A percentile compares a stretch with the other conserved stretches of the same genome.
Conservation (phyloP, 2,113 vertebrate genomes). For the Hucho hucho region DNA sequence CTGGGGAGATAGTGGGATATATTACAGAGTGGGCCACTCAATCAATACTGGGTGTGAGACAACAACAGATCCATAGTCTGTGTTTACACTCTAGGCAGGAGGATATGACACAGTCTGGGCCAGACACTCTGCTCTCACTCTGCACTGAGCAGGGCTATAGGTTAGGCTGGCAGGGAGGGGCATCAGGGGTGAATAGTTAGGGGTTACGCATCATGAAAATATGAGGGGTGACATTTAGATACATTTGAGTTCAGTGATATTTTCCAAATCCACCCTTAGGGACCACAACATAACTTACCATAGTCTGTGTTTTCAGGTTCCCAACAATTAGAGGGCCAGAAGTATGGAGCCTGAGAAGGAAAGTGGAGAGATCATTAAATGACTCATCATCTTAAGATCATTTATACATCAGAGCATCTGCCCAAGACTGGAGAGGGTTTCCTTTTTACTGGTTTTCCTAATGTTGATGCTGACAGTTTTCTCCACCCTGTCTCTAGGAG, state of each 20-base stretch:
- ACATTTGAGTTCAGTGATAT: no score
- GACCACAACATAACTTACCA: conserved; percentile 74
- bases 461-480: no score
- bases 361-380: background rate
- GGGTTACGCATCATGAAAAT: no score
- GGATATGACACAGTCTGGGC: conserved; percentile 1
- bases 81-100: conserved; percentile 19
- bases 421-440: no score
- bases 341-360: conserved; percentile 88
- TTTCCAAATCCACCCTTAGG: no score
- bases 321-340: conserved; percentile 98
- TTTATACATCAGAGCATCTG: background rate
- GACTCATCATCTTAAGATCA: background rate
- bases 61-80: conserved; percentile 38
- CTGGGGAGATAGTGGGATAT: background rate
- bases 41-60: conserved; percentile 44
- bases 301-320: conserved; percentile 98
- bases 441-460: no score
- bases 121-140: background rate
- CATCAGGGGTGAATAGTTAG: no score
- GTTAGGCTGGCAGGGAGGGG: no score
- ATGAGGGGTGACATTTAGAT: no score
- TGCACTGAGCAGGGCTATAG: background rate
- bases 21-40: conserved; percentile 37
- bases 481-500: no score